Evolutionary conservation across 2,797 vertebrate species (phyloP), one percentile per base, ranked within the genome.

Genomic region (Choloepus didactylus): DNA sequence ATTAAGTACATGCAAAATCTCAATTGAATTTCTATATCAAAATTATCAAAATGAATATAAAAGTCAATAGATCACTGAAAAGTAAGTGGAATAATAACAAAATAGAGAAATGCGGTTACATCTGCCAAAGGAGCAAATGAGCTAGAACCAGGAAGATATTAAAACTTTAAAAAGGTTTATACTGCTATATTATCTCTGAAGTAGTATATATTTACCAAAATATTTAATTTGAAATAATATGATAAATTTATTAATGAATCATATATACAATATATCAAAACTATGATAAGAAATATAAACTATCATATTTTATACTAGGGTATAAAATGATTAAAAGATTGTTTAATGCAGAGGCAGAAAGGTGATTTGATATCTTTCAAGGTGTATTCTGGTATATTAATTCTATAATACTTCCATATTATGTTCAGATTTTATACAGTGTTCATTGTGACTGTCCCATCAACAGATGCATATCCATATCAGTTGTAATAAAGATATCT

Each of bases 81-180:
- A 93, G 54, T 15, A 96, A 88, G 73, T 54, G 41, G 49, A 80
- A 93, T 54, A 92, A 88, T 92, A 87, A 49, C 46, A 62, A 95
- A 87, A 64, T 75, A 93, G 77, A 83, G 44, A 87, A 83, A 35
- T 9, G 88, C 86, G 89, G 64, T 91, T 76, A 87, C 60, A 31
- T 96, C 67, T 95, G 27, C 87, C 90, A 73, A 29, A 86, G 75
- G 25, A 87, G 77, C 44, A 66, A 62, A 46, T 46, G 87, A 89
- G 83, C 4, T 59, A 93, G 79, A 72, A 41, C 56, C n/a, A 82
- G 44, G 29, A 93, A 35, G 35, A 95, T 59, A 60, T 15, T 60
- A 23, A 38, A 67, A 83, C 67, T 60, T 79, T 87, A 67, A 44
- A 87, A 90, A 88, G 14, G 66, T 80, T 59, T 56, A 49, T 66